Percentiles rank a stretch among this genome's conserved stretches.
Evolutionary conservation across 1,140 invertebrate species (phyloP).

Genomic region (Acromyrmex charruanus): DNA sequence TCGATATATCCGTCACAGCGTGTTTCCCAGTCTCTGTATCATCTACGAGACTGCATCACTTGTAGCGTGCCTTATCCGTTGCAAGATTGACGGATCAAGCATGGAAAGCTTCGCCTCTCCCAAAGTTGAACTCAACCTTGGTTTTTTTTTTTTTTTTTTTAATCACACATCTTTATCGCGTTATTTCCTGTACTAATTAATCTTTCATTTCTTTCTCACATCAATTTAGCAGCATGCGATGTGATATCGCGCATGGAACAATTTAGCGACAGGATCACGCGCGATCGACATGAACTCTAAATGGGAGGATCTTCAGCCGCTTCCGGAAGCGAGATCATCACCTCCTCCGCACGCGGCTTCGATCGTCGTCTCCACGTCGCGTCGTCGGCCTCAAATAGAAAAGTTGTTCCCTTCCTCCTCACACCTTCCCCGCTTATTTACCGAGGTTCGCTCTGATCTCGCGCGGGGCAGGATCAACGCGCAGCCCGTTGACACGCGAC

Average conservation of each 20-base stretch:
- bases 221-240: neutral
- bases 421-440: neutral
- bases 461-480: conserved; percentile 17
- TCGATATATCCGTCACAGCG: conserved; percentile 31
- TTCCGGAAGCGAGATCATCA: conserved; percentile 46
- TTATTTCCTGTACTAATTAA: neutral
- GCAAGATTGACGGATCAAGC: neutral
- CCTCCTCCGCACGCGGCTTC: conserved; percentile 24
- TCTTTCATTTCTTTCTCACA: neutral
- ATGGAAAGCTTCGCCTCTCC: neutral
- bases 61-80: neutral
- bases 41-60: neutral
- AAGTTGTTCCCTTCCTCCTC: neutral
- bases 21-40: conserved; percentile 4
- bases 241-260: neutral
- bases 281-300: conserved; percentile 27
- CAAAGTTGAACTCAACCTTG: conserved; percentile 14
- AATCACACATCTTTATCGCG: neutral
- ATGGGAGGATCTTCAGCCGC: neutral
- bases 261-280: conserved; percentile 1
- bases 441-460: neutral
- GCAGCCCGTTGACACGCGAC: conserved; percentile 34
- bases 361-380: conserved; percentile 16
- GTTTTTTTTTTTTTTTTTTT: neutral
- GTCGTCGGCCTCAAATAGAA: conserved; percentile 34